Evolutionary conservation across 92 coral and sea anemone genomes (phyloP), one percentile per base, ranked within the genome.

Genomic region (Porites rus): DNA sequence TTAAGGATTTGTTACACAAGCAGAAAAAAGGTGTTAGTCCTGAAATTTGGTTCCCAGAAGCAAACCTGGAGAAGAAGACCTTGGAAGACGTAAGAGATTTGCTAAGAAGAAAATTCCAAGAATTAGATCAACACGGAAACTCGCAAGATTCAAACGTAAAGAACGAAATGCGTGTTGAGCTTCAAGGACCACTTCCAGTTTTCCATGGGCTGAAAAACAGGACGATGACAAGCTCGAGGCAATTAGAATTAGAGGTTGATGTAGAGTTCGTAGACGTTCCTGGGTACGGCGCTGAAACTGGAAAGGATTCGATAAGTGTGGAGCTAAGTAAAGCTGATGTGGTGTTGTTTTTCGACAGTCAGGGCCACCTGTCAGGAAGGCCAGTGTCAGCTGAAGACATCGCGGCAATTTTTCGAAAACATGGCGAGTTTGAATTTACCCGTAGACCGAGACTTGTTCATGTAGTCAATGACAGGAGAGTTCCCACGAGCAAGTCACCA

Each of bases 251-350:
- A 56, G 83, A 80, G 16, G 90, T 90, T 19, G 93, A 90, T 81
- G 87, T 90, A 16, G 84, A 90, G 43, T 80, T 90, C 51, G 81
- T 90, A 3, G 93, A 90, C 69, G 68, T 90, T 3, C 93, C 93
- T 7, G 93, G 93, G 18, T 24, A 43, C 7, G 93, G 93, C 19
- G 90, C 75, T 28, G 31, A 70, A 59, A 61, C 7, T 56, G 93
- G 93, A 9, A 71, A 91, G 10, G 80, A 85, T 13, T 71, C 78
- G 12, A 91, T 91, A 7, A 69, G 38, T 25, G 64, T 16, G 9
- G 84, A 82, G 13, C 60, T 91, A 10, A 79, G 71, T 66, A 72
- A 76, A 51, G 88, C 93, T 67, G 80, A 91, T 76, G 51, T 86
- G 19, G 75, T 91, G 18, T 25, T 91, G 72, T 76, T 91, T 61